Conservation (phyloP, 2,113 vertebrate species). For the Rhinolophus ferrumequinum region DNA sequence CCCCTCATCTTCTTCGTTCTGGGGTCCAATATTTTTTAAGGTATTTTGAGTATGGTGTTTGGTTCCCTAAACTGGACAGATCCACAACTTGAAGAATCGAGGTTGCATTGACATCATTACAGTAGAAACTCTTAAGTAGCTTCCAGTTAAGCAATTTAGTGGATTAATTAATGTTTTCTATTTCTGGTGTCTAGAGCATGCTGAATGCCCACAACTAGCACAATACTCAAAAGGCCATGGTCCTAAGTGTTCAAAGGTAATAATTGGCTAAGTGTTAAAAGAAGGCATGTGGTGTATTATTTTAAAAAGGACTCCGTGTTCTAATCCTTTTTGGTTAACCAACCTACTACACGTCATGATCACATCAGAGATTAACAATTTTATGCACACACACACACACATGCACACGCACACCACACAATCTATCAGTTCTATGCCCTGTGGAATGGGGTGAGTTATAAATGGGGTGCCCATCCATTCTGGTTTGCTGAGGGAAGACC, state of each 20-base stretch:
- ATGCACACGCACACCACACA: not conserved
- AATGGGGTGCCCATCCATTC: not conserved
- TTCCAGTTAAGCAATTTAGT: not conserved
- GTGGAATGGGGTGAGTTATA: not conserved
- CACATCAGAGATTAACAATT: not conserved
- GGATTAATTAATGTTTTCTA: not conserved
- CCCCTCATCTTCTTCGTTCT: not conserved
- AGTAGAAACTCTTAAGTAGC: not conserved
- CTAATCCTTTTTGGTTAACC: not conserved
- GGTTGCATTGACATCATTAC: not conserved
- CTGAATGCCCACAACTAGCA: not conserved
- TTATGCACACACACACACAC: too few species aligned
- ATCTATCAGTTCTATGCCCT: not conserved
- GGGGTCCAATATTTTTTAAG: not conserved
- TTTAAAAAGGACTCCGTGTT: not conserved
- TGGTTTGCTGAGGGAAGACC: not conserved
- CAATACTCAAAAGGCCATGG: not conserved
- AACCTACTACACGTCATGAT: not conserved
- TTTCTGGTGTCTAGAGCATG: not conserved
- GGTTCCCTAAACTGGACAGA: conserved; percentile 11
- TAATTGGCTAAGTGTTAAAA: not conserved
- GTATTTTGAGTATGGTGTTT: not conserved
- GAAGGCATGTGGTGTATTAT: not conserved
- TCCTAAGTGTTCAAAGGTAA: not conserved
- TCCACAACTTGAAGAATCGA: not conserved